Percentiles rank a stretch among this genome's conserved stretches.
phyloP scores from a whole-genome alignment of 2,888 invertebrate species.

The Reticulitermes lucifugus region DNA sequence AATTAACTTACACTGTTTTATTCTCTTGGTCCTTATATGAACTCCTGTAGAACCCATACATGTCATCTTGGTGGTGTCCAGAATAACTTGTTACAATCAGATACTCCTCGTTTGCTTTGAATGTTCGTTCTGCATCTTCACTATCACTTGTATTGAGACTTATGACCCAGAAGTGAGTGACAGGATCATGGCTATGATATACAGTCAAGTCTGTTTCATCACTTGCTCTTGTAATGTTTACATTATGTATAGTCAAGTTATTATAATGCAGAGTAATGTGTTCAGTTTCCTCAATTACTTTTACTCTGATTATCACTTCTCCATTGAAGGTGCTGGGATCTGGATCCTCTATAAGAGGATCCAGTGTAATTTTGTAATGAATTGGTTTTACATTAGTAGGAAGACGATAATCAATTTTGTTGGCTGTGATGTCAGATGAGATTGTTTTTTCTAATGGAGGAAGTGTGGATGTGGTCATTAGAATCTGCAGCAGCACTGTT shows the following conservation, averaged over 20 bases:
- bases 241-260: slow-evolving; percentile 35
- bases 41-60: slow-evolving; percentile 55
- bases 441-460: background rate
- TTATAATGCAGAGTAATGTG: slow-evolving; percentile 45
- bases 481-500: background rate
- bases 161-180: background rate
- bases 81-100: slow-evolving; percentile 44
- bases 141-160: background rate
- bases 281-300: slow-evolving; percentile 71
- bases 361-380: slow-evolving; percentile 29
- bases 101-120: slow-evolving; percentile 36
- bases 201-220: background rate
- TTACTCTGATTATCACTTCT: slow-evolving; percentile 60
- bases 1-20: slow-evolving; percentile 2
- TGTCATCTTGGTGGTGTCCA: slow-evolving; percentile 52
- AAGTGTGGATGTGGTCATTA: background rate
- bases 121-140: background rate
- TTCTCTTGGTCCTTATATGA: slow-evolving; percentile 49
- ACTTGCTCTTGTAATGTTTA: background rate
- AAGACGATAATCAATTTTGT: slow-evolving; percentile 29
- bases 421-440: background rate
- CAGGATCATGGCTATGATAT: background rate
- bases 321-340: slow-evolving; percentile 27
- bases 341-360: background rate
- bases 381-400: slow-evolving; percentile 20